Conservation (phyloP, 2,113 vertebrate species). For the Strix uralensis region DNA sequence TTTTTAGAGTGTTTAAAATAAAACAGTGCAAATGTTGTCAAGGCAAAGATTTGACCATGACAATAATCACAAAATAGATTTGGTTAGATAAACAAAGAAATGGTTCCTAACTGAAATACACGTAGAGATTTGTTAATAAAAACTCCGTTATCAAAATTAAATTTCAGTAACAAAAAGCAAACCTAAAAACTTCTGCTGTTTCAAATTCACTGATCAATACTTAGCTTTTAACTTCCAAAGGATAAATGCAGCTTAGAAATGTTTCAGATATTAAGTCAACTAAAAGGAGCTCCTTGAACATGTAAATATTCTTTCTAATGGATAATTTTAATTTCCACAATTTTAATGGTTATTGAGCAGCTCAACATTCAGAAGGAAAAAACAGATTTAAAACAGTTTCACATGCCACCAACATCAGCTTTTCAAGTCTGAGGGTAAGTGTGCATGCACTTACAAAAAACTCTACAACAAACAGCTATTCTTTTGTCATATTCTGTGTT, state of each 20-base stretch:
- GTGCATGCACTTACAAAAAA: neutral
- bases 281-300: neutral
- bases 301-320: neutral
- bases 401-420: neutral
- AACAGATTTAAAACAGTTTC: neutral
- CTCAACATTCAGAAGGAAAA: neutral
- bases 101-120: conserved; percentile 8
- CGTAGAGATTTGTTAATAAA: conserved; percentile 51
- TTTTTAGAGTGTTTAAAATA: conserved; percentile 58
- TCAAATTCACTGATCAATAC: conserved; percentile 22
- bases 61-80: conserved; percentile 29
- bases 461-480: neutral
- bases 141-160: conserved; percentile 26
- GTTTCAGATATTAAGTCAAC: neutral
- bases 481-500: neutral
- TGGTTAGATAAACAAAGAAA: conserved; percentile 51
- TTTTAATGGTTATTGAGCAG: neutral
- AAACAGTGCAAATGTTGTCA: conserved; percentile 27
- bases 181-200: conserved; percentile 2
- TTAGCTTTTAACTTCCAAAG: neutral
- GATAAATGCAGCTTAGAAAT: neutral
- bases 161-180: conserved; percentile 45
- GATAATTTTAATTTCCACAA: neutral
- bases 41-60: conserved; percentile 34
- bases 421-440: neutral